These are phyloP conservation scores for Nomada fabriciana DNA, from an alignment of 2,888 invertebrate species.

Conservation along the genomic window DNA sequence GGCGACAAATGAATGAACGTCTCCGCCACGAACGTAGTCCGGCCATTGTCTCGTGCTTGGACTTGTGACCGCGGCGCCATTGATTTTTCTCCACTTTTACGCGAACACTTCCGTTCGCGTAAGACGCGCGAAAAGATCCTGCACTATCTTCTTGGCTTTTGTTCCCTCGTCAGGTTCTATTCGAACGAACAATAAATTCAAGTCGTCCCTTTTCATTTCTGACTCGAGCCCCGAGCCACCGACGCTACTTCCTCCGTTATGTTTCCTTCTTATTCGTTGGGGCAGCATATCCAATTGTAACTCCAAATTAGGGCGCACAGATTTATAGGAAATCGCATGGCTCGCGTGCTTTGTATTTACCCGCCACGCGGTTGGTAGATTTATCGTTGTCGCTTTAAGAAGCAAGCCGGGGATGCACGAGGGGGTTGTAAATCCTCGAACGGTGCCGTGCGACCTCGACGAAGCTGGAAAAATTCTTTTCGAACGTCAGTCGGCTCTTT, in stretches of 20 bases:
- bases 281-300: background rate
- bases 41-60: conserved; percentile 37
- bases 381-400: conserved; percentile 52
- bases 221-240: no score
- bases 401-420: conserved; percentile 18
- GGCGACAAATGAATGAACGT: conserved; percentile 65
- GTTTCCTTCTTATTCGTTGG: no score
- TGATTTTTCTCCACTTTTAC: conserved; percentile 59
- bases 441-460: background rate
- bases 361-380: conserved; percentile 12
- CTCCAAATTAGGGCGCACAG: conserved; percentile 39
- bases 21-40: conserved; percentile 33
- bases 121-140: conserved; percentile 52
- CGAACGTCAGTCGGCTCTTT: background rate
- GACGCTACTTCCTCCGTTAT: no score
- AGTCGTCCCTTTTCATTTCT: conserved; percentile 1
- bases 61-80: conserved; percentile 42
- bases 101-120: conserved; percentile 28
- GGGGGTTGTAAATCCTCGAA: conserved; percentile 43
- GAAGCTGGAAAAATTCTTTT: conserved; percentile 27
- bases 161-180: conserved; percentile 15
- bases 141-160: conserved; percentile 33
- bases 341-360: conserved; percentile 36
- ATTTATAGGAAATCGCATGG: conserved; percentile 37
- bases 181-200: conserved; percentile 30